Conservation (phyloP, 1,140 invertebrate genomes). For the Drosophila erecta region DNA sequence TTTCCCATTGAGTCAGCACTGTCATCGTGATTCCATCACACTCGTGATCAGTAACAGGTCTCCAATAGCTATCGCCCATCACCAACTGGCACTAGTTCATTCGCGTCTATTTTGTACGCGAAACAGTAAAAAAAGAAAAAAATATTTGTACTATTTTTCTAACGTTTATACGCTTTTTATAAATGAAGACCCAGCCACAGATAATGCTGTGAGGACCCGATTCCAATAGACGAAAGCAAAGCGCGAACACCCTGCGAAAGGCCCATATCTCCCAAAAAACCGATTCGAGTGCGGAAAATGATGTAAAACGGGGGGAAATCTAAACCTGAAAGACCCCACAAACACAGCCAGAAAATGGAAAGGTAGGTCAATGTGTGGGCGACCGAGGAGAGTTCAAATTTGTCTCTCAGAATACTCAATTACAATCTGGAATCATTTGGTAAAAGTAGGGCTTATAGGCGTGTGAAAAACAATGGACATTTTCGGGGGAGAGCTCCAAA, state of each 20-base stretch:
- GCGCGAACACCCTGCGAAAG: constrained; percentile 26
- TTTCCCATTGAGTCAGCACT: background rate
- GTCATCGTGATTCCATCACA: constrained; percentile 1
- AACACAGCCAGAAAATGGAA: constrained; percentile 76
- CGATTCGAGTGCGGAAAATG: constrained; percentile 58
- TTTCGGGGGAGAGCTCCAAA: constrained; percentile 53
- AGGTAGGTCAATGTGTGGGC: constrained; percentile 81
- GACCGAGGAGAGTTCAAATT: constrained; percentile 37
- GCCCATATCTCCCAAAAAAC: constrained; percentile 36
- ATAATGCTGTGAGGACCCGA: constrained; percentile 66
- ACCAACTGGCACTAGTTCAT: constrained; percentile 50
- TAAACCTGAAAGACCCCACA: constrained; percentile 68
- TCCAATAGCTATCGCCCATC: constrained; percentile 23
- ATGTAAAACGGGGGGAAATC: constrained; percentile 61
- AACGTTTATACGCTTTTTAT: constrained; percentile 67
- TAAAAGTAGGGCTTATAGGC: constrained; percentile 18
- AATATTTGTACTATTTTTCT: constrained; percentile 78
- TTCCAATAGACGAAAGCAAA: constrained; percentile 35
- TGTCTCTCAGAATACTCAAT: constrained; percentile 12
- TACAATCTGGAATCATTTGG: constrained; percentile 1
- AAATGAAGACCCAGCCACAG: constrained; percentile 67
- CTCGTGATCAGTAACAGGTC: constrained; percentile 43
- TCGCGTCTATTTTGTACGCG: constrained; percentile 73
- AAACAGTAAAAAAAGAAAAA: constrained; percentile 69
- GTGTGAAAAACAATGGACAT: constrained; percentile 73